Percentiles rank a stretch among this genome's conserved stretches.
Evolutionary conservation across 2,888 invertebrate species (phyloP).

Genomic region (Dryomyza anilis): DNA sequence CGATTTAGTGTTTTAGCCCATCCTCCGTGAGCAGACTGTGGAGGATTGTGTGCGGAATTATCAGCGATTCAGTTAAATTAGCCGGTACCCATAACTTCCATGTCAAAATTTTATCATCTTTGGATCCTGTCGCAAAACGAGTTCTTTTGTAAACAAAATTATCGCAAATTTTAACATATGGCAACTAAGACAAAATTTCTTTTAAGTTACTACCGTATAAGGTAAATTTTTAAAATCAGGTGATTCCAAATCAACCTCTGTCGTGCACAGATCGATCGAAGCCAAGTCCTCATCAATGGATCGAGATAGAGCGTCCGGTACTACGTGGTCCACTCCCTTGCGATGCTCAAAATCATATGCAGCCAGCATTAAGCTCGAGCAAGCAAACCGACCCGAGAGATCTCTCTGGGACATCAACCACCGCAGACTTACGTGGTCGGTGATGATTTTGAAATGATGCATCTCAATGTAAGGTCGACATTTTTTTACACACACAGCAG

Average conservation of each 20-base stretch:
- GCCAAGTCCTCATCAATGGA: not conserved
- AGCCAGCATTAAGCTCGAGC: no score
- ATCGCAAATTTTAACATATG: not conserved
- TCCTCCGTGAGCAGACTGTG: slow-evolving; percentile 21
- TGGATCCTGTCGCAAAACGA: slow-evolving; percentile 14
- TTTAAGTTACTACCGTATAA: not conserved
- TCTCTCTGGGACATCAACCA: not conserved
- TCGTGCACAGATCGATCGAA: not conserved
- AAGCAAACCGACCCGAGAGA: no score
- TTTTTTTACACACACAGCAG: no score
- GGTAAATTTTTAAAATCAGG: not conserved
- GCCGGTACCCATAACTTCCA: no score
- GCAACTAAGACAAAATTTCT: not conserved
- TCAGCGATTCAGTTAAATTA: no score
- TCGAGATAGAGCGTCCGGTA: not conserved
- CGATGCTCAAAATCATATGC: not conserved
- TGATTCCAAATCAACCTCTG: not conserved
- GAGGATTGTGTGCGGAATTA: slow-evolving; percentile 20
- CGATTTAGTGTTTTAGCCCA: not conserved
- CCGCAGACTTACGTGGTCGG: no score
- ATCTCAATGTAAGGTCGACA: slow-evolving; percentile 35
- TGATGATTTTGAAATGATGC: not conserved
- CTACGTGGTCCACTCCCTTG: not conserved
- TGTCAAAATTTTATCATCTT: not conserved
- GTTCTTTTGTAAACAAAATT: not conserved